Conservation (phyloP, 2,888 invertebrate species). For the Lucinisca nassula region DNA sequence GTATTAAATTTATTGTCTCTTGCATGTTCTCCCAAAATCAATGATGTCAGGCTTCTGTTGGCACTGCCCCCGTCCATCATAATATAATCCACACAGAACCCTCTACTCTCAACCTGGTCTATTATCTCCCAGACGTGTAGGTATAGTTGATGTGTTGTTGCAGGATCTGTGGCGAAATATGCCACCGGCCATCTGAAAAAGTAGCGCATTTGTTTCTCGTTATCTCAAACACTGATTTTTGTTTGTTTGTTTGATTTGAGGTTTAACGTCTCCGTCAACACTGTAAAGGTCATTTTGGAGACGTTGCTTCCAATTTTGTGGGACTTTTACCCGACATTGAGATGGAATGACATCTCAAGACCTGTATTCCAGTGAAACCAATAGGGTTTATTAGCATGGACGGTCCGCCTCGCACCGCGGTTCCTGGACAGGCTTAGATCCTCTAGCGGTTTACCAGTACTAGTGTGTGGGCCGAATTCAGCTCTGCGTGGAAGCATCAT, state of each 20-base stretch:
- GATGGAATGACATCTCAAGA: no score
- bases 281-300: neutral
- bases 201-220: neutral
- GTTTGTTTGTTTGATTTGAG: neutral
- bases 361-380: no score
- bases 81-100: constrained; percentile 57
- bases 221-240: neutral
- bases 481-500: no score
- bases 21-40: constrained; percentile 32
- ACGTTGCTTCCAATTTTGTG: neutral
- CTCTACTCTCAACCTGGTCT: constrained; percentile 42
- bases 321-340: neutral
- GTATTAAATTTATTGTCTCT: constrained; percentile 19
- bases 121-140: constrained; percentile 53
- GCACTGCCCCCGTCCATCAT: constrained; percentile 68
- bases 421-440: no score
- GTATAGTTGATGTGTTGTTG: constrained; percentile 29
- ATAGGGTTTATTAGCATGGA: neutral
- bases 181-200: constrained; percentile 50
- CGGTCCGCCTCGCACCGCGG: neutral
- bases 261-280: neutral
- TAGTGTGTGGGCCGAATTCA: no score
- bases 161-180: constrained; percentile 36
- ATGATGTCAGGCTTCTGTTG: constrained; percentile 48
- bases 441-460: no score